Evolutionary conservation across 2,113 vertebrate genomes (phyloP), one percentile per base, ranked within the genome.

Genomic region (Labeo catla): DNA sequence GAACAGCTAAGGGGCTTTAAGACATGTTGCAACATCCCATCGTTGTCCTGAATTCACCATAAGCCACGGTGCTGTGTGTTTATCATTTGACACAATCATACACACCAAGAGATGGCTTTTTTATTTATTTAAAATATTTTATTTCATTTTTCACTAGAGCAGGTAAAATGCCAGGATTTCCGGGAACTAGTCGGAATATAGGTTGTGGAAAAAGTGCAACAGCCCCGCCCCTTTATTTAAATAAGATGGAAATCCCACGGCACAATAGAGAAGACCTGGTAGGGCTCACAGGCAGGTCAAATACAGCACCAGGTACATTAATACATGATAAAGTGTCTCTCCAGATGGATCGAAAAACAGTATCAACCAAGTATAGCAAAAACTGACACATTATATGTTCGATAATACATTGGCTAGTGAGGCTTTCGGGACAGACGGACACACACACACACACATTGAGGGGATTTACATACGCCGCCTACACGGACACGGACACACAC

Each of bases 161-260:
- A 92, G 93, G 93, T 93, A 91, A 91, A 94, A 94, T 89, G 91
- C 92, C 86, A 65, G 92, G 91, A 89, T 93, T 86, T 93, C 91
- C 63, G 73, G 90, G 88, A 93, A 92, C 89, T 90, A 92, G 87
- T 94, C 91, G 92, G 34, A 91, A 93, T 90, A 91, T 94, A 89
- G 92, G 90, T 92, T 89, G 88, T 94, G 92, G 92, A 93, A 92
- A 95, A 95, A 95, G 94, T 95, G 94, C 94, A 95, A 93, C 92
- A 92, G 91, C 93, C 92, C 91, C 70, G 89, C 92, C 93, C 91
- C 91, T 93, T 92, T 90, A 91, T 90, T 91, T 93, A 92, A 96
- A 96, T 94, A 94, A 93, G 93, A 92, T 93, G 91, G 91, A 93
- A 89, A 93, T 91, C 89, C 91, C 92, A 93, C 82, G 89, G 87